Evolutionary conservation across 2,797 vertebrate species (phyloP).

Genomic region (Mormyrops boulengeri): DNA sequence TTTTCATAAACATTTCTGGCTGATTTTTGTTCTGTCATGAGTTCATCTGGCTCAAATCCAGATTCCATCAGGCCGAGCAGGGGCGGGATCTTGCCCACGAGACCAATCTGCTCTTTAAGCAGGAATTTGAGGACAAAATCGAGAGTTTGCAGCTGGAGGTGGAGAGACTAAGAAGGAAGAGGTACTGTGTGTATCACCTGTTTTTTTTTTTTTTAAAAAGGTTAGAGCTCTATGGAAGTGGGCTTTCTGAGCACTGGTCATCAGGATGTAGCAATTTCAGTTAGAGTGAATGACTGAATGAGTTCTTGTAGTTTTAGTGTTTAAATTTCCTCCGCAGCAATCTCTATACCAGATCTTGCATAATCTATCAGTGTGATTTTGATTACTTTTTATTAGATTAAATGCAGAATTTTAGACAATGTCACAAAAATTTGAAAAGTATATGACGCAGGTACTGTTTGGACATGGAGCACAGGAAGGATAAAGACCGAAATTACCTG

Average conservation of each 20-base stretch:
- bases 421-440: neutral
- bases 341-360: neutral
- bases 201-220: neutral
- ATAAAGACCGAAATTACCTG: conserved; percentile 51
- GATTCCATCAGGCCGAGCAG: conserved; percentile 81
- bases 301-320: neutral
- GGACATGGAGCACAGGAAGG: conserved; percentile 72
- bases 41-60: conserved; percentile 85
- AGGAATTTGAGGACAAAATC: conserved; percentile 96
- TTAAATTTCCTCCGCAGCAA: neutral
- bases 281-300: neutral
- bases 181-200: conserved; percentile 52
- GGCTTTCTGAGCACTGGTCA: neutral
- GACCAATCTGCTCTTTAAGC: conserved; percentile 91
- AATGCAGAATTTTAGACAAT: neutral
- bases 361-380: neutral
- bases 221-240: neutral
- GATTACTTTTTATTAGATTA: neutral
- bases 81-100: conserved; percentile 73
- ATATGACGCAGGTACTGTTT: conserved; percentile 60
- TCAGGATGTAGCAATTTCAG: neutral
- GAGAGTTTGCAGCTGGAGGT: conserved; percentile 82
- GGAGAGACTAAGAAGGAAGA: conserved; percentile 76
- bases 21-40: conserved; percentile 58
- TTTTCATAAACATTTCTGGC: neutral